Evolutionary conservation across 2,888 invertebrate species (phyloP), one percentile per base, ranked within the genome.

Genomic region (Neoitamus cyanurus): DNA sequence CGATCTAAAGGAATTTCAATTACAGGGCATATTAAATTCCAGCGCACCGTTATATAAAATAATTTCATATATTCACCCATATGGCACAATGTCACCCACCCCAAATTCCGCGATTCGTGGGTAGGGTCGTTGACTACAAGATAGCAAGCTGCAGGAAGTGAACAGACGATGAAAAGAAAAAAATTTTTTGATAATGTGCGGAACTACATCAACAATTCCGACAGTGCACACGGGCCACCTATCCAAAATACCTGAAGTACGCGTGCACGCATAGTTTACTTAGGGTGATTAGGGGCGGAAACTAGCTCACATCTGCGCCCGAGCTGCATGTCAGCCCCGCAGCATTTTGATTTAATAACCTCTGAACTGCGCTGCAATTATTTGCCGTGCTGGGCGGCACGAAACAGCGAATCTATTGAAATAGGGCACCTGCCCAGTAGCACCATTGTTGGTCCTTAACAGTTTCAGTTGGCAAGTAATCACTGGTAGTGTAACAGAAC

Each of bases 151-250:
- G 82, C 82, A 82, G 82, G 82, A 82, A 82, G 28, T 69, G 36
- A 68, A 82, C 69, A 69, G 30, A 9, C 58, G 20, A 20, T 37
- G 42, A 30, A 36, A 42, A 37, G 20, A 82, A 69, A 20, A 4
- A 68, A 69, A 69, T 37, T 69, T 37, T 69, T 69, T 36, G 82
- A 69, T 68, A 82, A 82, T 69, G 37, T 30, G 5, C 69, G 69
- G 68, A 82, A 69, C 82, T 82, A 82, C 80, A 68, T 25, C 80
- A 80, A 80, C 82, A 82, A 82, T 82, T 82, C 82, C 82, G 69
- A 82, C 25, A 82, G 82, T 82, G 69, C 34, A 82, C 58, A 68
- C 69, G 69, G 69, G 69, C 25, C 20, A 34, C n/a, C 11, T 69
- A 28, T 28, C 13, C 37, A 68, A 25, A 34, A 20, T 37, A 82